phyloP scores from a whole-genome alignment of 1,140 invertebrate genomes.

The Cydia amplana region DNA sequence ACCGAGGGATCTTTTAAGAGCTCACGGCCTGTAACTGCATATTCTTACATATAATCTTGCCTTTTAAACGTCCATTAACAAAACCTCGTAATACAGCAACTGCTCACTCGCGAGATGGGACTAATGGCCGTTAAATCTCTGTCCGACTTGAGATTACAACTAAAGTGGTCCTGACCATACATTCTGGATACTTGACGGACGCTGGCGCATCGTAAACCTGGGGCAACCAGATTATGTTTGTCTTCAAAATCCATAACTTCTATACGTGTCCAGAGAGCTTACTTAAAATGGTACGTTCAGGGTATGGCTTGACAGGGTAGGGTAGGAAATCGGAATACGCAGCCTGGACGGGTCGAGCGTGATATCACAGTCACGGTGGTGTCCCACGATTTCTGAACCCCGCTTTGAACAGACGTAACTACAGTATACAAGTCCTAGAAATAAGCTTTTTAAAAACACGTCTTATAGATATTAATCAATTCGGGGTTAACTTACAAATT shows the following conservation, averaged over 20 bases:
- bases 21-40: background rate
- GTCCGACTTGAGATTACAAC: constrained; percentile 9
- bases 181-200: background rate
- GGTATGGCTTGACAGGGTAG: too few relatives aligned
- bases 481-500: background rate
- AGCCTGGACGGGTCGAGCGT: background rate
- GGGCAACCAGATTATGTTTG: background rate
- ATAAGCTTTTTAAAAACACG: background rate
- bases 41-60: constrained; percentile 6
- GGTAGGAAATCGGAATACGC: background rate
- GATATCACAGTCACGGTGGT: constrained; percentile 7
- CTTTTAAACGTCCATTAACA: constrained; percentile 13
- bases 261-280: background rate
- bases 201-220: background rate
- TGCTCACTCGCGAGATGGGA: constrained; percentile 17
- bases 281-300: too few relatives aligned
- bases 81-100: constrained; percentile 19
- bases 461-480: constrained; percentile 14
- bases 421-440: background rate
- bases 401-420: background rate
- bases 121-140: constrained; percentile 20
- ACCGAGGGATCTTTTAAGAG: background rate
- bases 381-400: constrained; percentile 10
- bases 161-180: constrained; percentile 2
- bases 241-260: background rate